Evolutionary conservation across 1,140 invertebrate genomes (phyloP), one percentile per base, ranked within the genome.

Genomic region (Penaeus japonicus): DNA sequence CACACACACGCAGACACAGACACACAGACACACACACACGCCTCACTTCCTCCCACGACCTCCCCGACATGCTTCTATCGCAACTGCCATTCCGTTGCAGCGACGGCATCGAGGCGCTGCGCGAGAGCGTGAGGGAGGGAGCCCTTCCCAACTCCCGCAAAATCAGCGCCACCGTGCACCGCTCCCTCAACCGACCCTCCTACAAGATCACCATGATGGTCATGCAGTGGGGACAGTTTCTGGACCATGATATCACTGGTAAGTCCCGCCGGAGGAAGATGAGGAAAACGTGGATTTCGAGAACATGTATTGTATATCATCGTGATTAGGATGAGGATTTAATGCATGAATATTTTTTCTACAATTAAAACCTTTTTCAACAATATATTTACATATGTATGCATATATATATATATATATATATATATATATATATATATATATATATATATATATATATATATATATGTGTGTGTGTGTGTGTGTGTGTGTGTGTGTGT

Each of bases 171-270:
- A 89, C 90, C 22, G 89, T 93, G 55, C 92, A 93, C 85, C 91
- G 92, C n/a, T 90, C 92, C 73, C 90, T 91, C 30, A 91, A 92
- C 22, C 84, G 90, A 1, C 91, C 92, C n/a, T 91, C 92, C 17
- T 87, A 89, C 20, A 90, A 91, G 53, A 92, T 96, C 15, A 97
- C 96, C 0, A 95, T 96, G 65, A 95, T 97, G 94, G 93, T 96
- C 20, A 96, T 97, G 94, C 96, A 97, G 92, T 92, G 91, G 91
- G 92, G 91, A 0, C 92, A 92, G 89, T 92, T 92, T 79, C 85
- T 92, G 24, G 91, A 92, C 79, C 92, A 92, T 65, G 92, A 92
- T 81, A 73, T 92, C 39, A 92, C 91, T 2, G 89, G 90, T 91
- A 35, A 89, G 90, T 73, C 20, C 20, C 1, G 65, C 3, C 12